These are phyloP conservation scores for Listronotus bonariensis DNA, from an alignment of 1,140 invertebrate genomes.

Conservation along the genomic window DNA sequence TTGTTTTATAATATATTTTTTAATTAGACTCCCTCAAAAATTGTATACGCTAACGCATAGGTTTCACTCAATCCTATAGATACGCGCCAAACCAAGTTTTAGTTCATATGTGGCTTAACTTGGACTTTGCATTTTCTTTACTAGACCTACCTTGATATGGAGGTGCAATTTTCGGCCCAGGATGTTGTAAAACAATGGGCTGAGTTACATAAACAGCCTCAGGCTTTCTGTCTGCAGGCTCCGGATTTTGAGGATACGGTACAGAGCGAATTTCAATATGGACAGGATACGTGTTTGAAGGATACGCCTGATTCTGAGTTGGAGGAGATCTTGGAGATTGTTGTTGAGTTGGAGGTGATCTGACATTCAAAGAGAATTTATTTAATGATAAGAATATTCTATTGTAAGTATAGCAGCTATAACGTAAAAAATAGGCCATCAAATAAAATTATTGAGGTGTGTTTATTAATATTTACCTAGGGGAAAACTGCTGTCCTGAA, in stretches of 20 bases:
- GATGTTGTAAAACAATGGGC: slow-evolving; percentile 49
- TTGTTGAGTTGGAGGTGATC: slow-evolving; percentile 37
- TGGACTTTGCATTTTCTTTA: background rate
- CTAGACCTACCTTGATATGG: slow-evolving; percentile 25
- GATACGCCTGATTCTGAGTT: slow-evolving; percentile 24
- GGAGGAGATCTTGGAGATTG: slow-evolving; percentile 20
- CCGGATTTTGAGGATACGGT: slow-evolving; percentile 26
- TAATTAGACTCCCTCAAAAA: too few relatives aligned
- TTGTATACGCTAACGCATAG: too few relatives aligned
- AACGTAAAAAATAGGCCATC: background rate
- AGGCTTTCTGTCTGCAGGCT: slow-evolving; percentile 34
- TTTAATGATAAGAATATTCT: too few relatives aligned
- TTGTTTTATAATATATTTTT: too few relatives aligned
- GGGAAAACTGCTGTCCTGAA: slow-evolving; percentile 38
- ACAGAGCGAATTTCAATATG: slow-evolving; percentile 39
- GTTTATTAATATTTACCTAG: slow-evolving; percentile 8
- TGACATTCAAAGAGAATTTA: background rate
- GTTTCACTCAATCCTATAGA: too few relatives aligned
- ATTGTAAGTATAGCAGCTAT: too few relatives aligned
- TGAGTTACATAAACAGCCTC: slow-evolving; percentile 50
- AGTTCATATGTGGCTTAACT: background rate
- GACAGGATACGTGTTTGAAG: slow-evolving; percentile 25
- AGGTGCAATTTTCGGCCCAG: slow-evolving; percentile 35
- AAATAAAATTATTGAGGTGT: background rate
- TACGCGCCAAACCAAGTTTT: background rate